phyloP scores from a whole-genome alignment of 2,113 vertebrate genomes.

The Pungitius pungitius region DNA sequence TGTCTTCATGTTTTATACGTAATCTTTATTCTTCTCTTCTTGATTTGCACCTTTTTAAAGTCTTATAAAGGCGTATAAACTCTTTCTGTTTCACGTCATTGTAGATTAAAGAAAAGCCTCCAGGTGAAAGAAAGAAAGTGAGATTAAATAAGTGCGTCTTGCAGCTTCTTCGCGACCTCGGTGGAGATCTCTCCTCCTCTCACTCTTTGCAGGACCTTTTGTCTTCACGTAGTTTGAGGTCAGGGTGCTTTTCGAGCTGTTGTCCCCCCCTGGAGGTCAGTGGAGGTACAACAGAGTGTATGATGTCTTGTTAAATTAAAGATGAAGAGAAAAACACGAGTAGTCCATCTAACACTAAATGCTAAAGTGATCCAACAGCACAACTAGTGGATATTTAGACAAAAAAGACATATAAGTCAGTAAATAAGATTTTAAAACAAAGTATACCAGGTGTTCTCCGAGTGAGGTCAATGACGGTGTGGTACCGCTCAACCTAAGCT shows the following conservation, averaged over 20 bases:
- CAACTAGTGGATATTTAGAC: neutral
- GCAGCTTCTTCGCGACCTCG: neutral
- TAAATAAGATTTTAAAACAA: neutral
- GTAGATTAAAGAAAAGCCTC: neutral
- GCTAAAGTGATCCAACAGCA: neutral
- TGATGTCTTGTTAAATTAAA: too few species aligned
- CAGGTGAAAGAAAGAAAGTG: neutral
- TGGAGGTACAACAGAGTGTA: neutral
- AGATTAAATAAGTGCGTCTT: neutral
- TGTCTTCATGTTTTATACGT: too few species aligned
- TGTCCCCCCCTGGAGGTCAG: constrained; percentile 63
- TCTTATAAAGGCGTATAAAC: neutral
- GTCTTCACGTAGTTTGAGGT: constrained; percentile 4
- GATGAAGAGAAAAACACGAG: neutral
- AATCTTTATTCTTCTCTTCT: too few species aligned
- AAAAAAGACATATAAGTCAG: too few species aligned
- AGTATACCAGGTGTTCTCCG: too few species aligned
- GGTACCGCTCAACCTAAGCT: too few species aligned
- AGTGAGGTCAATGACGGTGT: too few species aligned
- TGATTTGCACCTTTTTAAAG: too few species aligned
- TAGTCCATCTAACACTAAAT: neutral
- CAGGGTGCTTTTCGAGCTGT: constrained; percentile 41
- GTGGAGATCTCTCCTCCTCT: neutral
- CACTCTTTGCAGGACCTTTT: neutral
- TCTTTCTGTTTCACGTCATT: neutral